Conservation (phyloP, 2,113 vertebrate genomes). For the Sclerurus mexicanus region DNA sequence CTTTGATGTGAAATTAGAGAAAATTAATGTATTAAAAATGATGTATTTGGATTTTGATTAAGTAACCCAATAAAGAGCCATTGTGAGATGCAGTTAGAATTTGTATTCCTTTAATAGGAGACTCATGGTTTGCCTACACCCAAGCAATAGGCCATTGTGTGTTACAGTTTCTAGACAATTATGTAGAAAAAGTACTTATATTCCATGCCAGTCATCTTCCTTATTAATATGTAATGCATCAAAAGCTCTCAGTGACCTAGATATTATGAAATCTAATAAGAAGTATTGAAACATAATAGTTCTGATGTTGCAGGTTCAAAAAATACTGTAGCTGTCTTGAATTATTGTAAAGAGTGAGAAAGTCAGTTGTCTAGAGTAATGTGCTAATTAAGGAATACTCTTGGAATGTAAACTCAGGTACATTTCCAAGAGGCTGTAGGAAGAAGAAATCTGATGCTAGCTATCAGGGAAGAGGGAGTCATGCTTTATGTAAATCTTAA, state of each 20-base stretch:
- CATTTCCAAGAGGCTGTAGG: background rate
- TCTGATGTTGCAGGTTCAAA: background rate
- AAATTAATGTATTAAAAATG: background rate
- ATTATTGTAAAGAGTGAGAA: background rate
- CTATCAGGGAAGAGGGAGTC: background rate
- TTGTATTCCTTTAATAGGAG: background rate
- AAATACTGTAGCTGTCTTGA: background rate
- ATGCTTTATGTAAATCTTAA: background rate
- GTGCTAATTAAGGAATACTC: background rate
- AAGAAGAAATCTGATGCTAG: background rate
- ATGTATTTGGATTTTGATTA: background rate
- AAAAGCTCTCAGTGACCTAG: background rate
- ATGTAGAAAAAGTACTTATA: background rate
- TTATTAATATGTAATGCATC: background rate
- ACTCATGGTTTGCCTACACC: background rate
- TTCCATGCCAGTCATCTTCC: background rate
- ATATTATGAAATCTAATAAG: background rate
- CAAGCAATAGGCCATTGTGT: background rate
- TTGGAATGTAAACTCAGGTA: constrained; percentile 23
- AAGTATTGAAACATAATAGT: background rate
- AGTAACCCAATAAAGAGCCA: background rate
- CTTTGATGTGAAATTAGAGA: constrained; percentile 42
- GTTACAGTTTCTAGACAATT: background rate
- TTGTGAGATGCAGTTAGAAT: background rate
- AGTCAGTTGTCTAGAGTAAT: background rate